These are phyloP conservation scores for Pomatorhinus ruficollis DNA, from an alignment of 2,113 vertebrate genomes.

Conservation along the genomic window DNA sequence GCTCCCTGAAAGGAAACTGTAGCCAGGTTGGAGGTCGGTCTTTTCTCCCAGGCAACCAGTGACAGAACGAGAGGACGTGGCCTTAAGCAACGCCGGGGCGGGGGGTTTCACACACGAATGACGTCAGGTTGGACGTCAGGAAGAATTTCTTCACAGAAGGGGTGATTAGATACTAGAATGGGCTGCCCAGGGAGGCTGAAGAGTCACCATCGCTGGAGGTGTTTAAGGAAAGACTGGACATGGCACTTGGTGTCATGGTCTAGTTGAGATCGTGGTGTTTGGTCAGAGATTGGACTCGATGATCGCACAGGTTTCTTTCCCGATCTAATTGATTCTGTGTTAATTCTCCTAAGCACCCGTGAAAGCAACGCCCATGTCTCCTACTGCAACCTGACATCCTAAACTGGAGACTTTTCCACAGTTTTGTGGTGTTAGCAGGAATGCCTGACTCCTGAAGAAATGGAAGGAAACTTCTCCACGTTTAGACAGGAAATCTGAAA, in stretches of 20 bases:
- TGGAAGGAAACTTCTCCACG: not conserved
- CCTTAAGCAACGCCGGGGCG: accelerated
- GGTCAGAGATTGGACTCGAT: not conserved
- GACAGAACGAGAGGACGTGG: not conserved
- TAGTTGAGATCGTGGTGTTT: too few species aligned
- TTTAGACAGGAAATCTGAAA: too few species aligned
- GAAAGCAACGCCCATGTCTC: accelerated
- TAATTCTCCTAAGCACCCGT: too few species aligned
- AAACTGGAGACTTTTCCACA: not conserved
- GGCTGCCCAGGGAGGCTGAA: not conserved
- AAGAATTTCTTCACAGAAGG: not conserved
- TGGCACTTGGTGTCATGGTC: not conserved
- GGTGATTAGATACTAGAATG: not conserved
- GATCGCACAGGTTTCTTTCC: not conserved
- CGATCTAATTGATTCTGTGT: not conserved
- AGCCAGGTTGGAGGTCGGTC: accelerated
- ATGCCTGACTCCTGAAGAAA: not conserved
- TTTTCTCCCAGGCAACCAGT: not conserved
- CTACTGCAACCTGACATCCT: accelerated
- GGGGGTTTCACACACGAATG: too few species aligned
- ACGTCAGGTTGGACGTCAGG: too few species aligned
- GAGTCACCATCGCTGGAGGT: not conserved
- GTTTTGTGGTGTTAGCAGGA: accelerated
- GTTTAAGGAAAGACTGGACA: not conserved
- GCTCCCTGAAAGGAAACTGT: not conserved